phyloP scores from a whole-genome alignment of 2,797 vertebrate species.

The Catharus ustulatus region DNA sequence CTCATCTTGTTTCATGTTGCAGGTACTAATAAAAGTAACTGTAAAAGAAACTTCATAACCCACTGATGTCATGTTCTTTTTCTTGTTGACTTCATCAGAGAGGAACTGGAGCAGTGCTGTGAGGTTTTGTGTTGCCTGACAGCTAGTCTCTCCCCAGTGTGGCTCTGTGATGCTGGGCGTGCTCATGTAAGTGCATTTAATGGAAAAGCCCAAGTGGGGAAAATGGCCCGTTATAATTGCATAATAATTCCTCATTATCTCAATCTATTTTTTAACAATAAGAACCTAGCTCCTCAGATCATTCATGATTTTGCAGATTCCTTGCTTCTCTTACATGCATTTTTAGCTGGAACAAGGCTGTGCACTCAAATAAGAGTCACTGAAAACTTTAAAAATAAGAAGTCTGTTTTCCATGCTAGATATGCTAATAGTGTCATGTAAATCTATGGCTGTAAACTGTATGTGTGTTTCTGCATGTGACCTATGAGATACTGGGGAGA shows the following conservation, averaged over 20 bases:
- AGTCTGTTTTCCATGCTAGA: background rate
- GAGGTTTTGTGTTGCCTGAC: background rate
- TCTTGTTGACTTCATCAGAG: background rate
- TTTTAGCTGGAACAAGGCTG: background rate
- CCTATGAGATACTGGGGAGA: background rate
- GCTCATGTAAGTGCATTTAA: background rate
- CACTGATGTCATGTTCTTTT: background rate
- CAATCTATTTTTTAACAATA: background rate
- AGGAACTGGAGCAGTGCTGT: background rate
- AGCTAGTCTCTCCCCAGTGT: background rate
- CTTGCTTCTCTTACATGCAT: background rate
- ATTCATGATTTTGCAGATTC: background rate
- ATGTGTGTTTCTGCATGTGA: background rate
- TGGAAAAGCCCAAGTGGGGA: background rate
- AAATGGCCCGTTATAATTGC: background rate
- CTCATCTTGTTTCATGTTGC: background rate
- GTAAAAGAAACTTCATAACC: background rate
- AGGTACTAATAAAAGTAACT: background rate
- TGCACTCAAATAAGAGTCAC: background rate
- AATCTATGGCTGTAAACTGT: background rate
- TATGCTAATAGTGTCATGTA: background rate
- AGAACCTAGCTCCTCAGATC: background rate
- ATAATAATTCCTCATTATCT: background rate
- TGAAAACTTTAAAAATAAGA: background rate
- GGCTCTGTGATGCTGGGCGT: background rate